These are phyloP conservation scores for Hiodon alosoides DNA, from an alignment of 2,113 vertebrate species.

Conservation along the genomic window DNA sequence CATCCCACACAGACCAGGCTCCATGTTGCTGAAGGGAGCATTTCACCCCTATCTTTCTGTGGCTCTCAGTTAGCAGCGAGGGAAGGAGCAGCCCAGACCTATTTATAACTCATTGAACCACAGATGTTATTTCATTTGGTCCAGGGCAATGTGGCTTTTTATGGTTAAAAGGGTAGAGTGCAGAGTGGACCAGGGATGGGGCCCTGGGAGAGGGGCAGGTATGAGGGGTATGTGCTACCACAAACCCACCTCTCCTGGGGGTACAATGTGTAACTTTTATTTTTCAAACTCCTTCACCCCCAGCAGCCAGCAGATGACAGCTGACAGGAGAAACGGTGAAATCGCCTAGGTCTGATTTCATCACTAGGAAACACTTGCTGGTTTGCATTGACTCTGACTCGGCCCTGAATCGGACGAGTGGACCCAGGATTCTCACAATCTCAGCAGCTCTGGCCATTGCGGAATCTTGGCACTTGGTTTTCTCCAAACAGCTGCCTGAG, in stretches of 20 bases:
- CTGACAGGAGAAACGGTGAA: no score
- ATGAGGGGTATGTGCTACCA: background rate
- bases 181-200: background rate
- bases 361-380: no score
- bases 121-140: constrained; percentile 33
- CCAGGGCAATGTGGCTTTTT: constrained; percentile 13
- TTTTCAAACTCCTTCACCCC: background rate
- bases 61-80: background rate
- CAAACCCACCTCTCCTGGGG: no score
- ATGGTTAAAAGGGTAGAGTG: background rate
- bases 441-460: constrained; percentile 10
- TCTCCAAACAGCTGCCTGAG: constrained; percentile 48
- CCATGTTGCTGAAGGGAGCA: background rate
- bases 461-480: constrained; percentile 47
- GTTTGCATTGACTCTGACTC: no score
- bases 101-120: constrained; percentile 30
- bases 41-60: background rate
- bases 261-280: no score
- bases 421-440: constrained; percentile 9
- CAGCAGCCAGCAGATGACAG: no score
- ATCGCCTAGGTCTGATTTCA: no score
- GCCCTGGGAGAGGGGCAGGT: background rate
- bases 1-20: background rate
- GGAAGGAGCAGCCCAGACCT: background rate
- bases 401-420: constrained; percentile 10